These are phyloP conservation scores for Prostheceraeus crozeri DNA, from an alignment of 2,888 invertebrate genomes.

Conservation along the genomic window DNA sequence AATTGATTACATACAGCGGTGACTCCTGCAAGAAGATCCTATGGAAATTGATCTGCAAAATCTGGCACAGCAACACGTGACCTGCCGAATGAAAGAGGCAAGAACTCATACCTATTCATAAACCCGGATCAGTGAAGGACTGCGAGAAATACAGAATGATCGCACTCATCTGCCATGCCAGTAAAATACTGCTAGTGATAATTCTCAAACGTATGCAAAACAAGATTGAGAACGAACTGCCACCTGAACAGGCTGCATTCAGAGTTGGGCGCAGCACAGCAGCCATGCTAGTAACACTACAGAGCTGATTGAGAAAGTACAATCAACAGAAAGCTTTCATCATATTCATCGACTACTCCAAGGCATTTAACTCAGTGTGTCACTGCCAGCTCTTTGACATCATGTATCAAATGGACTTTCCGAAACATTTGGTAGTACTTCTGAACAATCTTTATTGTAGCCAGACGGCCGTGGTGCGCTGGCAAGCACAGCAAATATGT, in stretches of 20 bases:
- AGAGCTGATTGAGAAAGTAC: slow-evolving; percentile 11
- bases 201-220: slow-evolving; percentile 6
- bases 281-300: slow-evolving; percentile 11
- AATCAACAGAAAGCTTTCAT: no score
- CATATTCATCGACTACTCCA: no score
- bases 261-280: slow-evolving; percentile 17
- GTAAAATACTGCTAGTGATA: slow-evolving; percentile 23
- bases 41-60: slow-evolving; percentile 3
- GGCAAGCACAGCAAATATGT: no score
- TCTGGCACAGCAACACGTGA: slow-evolving; percentile 9
- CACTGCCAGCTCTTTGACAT: no score
- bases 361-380: no score
- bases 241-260: slow-evolving; percentile 23
- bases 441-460: no score
- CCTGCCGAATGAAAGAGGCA: slow-evolving; percentile 17
- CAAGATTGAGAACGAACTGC: slow-evolving; percentile 23
- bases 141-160: slow-evolving; percentile 9
- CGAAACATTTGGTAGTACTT: no score
- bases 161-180: slow-evolving; percentile 19
- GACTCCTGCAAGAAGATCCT: background rate
- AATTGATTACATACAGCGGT: slow-evolving; percentile 1
- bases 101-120: slow-evolving; percentile 17
- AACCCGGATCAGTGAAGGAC: slow-evolving; percentile 14
- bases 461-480: no score
- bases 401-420: no score